These are phyloP conservation scores for Globia sparganii DNA, from an alignment of 2,888 invertebrate species.

Conservation along the genomic window DNA sequence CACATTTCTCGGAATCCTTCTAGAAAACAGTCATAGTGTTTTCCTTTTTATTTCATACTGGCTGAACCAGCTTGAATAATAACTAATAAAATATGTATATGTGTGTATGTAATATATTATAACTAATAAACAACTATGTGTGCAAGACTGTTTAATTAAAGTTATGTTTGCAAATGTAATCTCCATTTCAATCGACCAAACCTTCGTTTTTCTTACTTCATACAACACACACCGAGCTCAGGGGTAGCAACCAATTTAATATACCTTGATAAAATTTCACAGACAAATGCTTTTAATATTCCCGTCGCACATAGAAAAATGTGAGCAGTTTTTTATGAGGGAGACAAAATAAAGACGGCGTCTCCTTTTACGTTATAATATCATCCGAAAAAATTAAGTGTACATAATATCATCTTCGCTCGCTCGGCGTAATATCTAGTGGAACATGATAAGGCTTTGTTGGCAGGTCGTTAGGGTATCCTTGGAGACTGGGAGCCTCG, in stretches of 20 bases:
- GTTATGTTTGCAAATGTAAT: slow-evolving; percentile 39
- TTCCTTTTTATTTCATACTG: neutral
- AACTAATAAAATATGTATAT: slow-evolving; percentile 25
- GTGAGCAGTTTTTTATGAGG: slow-evolving; percentile 37
- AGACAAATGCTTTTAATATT: slow-evolving; percentile 56
- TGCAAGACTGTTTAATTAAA: slow-evolving; percentile 42
- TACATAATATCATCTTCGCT: slow-evolving; percentile 51
- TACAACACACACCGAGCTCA: slow-evolving; percentile 1
- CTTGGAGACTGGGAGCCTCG: slow-evolving; percentile 53
- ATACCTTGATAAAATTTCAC: slow-evolving; percentile 46
- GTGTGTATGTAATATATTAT: no score
- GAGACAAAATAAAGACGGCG: slow-evolving; percentile 28
- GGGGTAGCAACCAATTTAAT: slow-evolving; percentile 41
- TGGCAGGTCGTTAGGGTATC: slow-evolving; percentile 57
- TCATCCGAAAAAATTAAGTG: slow-evolving; percentile 54
- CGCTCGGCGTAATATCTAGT: slow-evolving; percentile 40
- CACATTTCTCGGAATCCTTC: neutral
- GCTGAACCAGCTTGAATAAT: slow-evolving; percentile 3
- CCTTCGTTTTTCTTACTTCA: slow-evolving; percentile 28
- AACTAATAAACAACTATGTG: neutral
- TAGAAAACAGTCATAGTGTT: neutral
- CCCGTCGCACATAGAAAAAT: slow-evolving; percentile 49
- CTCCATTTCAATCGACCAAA: slow-evolving; percentile 8
- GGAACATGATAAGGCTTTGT: slow-evolving; percentile 60
- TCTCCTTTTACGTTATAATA: slow-evolving; percentile 44